Conservation (phyloP, 2,888 invertebrate species). For the Tiliacea aurago region DNA sequence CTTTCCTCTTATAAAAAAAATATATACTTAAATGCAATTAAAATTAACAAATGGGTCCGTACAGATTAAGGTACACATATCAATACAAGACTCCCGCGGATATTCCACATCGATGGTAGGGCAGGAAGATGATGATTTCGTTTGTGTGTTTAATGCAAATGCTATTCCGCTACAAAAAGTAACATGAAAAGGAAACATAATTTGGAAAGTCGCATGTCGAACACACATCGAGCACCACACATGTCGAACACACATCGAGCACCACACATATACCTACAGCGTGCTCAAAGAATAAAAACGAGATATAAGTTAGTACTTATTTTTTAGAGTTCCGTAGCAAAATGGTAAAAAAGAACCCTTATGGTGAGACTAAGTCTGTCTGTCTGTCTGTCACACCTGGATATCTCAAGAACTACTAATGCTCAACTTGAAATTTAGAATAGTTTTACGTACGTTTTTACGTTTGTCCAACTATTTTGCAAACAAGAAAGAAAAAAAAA, state of each 20-base stretch:
- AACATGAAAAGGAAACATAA: constrained; percentile 22
- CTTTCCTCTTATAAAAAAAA: too few species aligned
- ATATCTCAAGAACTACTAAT: too few species aligned
- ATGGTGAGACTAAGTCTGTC: too few species aligned
- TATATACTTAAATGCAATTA: too few species aligned
- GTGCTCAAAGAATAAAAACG: constrained; percentile 43
- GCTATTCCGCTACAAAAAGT: constrained; percentile 23
- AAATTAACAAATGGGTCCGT: too few species aligned
- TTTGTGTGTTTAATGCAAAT: constrained; percentile 12
- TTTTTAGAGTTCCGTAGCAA: too few species aligned
- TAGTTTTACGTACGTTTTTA: too few species aligned
- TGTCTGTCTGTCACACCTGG: too few species aligned
- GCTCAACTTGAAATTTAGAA: too few species aligned
- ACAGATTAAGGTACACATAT: not conserved
- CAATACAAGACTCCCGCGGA: not conserved
- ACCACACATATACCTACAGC: constrained; percentile 60
- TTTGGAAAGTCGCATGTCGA: constrained; percentile 51
- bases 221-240: constrained; percentile 40
- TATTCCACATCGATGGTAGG: constrained; percentile 3
- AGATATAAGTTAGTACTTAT: constrained; percentile 33
- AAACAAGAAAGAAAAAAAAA: too few species aligned
- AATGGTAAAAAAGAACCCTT: too few species aligned
- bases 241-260: constrained; percentile 36
- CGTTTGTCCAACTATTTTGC: too few species aligned
- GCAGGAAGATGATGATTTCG: not conserved